phyloP scores from a whole-genome alignment of 2,113 vertebrate species.

The Hirundichthys speculiger region DNA sequence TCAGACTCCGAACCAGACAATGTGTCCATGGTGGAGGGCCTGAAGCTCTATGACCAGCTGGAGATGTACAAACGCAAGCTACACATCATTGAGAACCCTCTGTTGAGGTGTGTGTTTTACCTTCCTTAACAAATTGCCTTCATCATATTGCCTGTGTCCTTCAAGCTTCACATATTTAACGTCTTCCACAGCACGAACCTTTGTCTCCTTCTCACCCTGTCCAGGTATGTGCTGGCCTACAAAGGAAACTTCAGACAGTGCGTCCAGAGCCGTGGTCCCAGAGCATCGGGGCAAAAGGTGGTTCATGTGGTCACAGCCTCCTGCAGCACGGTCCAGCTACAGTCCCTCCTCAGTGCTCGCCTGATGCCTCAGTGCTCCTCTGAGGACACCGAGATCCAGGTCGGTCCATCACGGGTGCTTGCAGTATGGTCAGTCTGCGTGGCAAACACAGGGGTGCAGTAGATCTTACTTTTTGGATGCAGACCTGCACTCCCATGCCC shows the following conservation, averaged over 20 bases:
- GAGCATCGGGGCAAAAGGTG: slow-evolving; percentile 76
- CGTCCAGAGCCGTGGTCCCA: slow-evolving; percentile 82
- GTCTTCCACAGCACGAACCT: background rate
- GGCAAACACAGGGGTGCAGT: too few relatives aligned
- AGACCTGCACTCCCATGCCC: too few relatives aligned
- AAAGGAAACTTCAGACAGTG: slow-evolving; percentile 83
- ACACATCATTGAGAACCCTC: slow-evolving; percentile 92
- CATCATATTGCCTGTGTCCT: too few relatives aligned
- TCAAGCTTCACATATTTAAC: too few relatives aligned
- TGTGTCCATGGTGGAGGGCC: slow-evolving; percentile 92
- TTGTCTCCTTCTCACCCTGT: background rate
- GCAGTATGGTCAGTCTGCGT: too few relatives aligned
- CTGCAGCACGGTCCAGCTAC: slow-evolving; percentile 81
- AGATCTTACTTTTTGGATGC: too few relatives aligned
- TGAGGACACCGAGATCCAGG: slow-evolving; percentile 88
- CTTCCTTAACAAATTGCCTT: too few relatives aligned
- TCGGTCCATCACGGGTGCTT: slow-evolving; percentile 38
- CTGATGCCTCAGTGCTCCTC: slow-evolving; percentile 79
- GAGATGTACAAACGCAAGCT: slow-evolving; percentile 91
- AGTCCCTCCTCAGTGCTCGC: slow-evolving; percentile 84
- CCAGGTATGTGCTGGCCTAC: slow-evolving; percentile 92
- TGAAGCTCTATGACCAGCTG: slow-evolving; percentile 88
- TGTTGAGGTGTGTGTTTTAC: slow-evolving; percentile 69
- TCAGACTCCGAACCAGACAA: slow-evolving; percentile 88
- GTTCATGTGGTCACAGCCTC: slow-evolving; percentile 87